Evolutionary conservation across 2,113 vertebrate genomes (phyloP).

Genomic region (Leucosticte australis): DNA sequence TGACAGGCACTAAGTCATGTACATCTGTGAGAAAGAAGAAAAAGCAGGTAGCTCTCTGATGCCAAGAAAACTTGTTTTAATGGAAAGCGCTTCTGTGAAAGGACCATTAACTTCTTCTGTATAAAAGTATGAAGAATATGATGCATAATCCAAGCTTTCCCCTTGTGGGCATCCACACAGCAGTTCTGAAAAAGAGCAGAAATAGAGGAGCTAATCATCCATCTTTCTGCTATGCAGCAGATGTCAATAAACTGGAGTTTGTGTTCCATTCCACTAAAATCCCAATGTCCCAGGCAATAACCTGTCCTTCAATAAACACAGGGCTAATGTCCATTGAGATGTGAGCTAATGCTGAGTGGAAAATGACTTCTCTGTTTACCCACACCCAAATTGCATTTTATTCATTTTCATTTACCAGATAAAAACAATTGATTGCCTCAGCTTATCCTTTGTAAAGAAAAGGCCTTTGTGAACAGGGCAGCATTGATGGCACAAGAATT

Average conservation of each 20-base stretch:
- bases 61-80: constrained; percentile 13
- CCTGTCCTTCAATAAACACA: constrained; percentile 31
- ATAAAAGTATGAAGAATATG: not conserved
- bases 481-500: not conserved
- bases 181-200: not conserved
- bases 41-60: not conserved
- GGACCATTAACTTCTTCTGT: not conserved
- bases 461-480: not conserved
- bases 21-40: not conserved
- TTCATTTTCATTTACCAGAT: constrained; percentile 26
- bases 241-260: constrained; percentile 58
- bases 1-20: not conserved
- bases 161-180: not conserved
- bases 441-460: not conserved
- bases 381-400: constrained; percentile 24
- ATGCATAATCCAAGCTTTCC: constrained; percentile 25
- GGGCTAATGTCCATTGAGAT: constrained; percentile 40
- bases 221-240: constrained; percentile 29
- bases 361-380: constrained; percentile 45
- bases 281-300: constrained; percentile 58
- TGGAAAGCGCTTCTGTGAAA: constrained; percentile 19
- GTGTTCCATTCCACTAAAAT: constrained; percentile 48
- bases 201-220: constrained; percentile 12
- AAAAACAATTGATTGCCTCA: constrained; percentile 23
- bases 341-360: constrained; percentile 12